phyloP scores from a whole-genome alignment of 23 tunicate species.

The Corella eumyota region DNA sequence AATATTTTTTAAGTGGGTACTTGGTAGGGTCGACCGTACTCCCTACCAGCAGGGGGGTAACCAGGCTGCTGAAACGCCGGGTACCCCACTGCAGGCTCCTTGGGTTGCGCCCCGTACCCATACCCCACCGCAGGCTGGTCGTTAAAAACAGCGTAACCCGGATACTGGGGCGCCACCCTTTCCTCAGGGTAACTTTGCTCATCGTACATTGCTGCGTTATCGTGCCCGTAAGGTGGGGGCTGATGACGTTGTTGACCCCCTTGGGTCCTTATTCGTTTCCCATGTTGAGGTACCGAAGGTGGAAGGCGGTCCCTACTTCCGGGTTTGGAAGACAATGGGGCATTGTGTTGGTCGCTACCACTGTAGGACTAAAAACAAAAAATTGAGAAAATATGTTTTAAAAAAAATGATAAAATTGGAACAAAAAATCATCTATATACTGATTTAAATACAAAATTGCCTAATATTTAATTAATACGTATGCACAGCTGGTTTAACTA shows the following conservation, averaged over 20 bases:
- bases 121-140: not conserved
- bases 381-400: no score
- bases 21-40: conserved; percentile 7
- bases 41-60: conserved; percentile 2
- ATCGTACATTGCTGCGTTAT: not conserved
- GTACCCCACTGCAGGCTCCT: conserved; percentile 8
- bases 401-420: no score
- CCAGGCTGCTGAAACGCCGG: not conserved
- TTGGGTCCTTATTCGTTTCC: not conserved
- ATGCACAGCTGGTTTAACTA: no score
- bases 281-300: conserved; percentile 6
- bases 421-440: no score
- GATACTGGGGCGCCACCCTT: not conserved
- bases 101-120: conserved; percentile 6
- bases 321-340: no score
- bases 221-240: conserved; percentile 2
- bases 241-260: not conserved
- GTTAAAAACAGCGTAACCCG: not conserved
- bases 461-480: no score
- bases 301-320: not conserved
- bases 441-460: no score
- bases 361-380: no score
- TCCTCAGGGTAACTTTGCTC: conserved; percentile 3
- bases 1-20: conserved; percentile 3
- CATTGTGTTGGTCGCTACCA: no score